Conservation (phyloP, 2,797 vertebrate genomes). For the Taenioides sp. region DNA sequence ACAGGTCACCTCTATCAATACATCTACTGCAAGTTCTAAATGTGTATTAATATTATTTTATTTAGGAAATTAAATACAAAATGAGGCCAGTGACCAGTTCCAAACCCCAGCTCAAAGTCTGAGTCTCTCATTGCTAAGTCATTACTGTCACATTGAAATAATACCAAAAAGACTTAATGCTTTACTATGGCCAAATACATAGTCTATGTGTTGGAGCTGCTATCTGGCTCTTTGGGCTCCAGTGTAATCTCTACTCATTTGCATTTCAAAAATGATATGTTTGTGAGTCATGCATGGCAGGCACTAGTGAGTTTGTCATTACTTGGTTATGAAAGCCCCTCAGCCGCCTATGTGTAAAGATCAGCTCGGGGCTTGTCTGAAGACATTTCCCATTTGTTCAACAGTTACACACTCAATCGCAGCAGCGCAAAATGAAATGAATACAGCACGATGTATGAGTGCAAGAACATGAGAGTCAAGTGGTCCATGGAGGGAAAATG, state of each 20-base stretch:
- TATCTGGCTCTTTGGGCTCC: conserved; percentile 47
- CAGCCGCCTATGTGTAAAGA: conserved; percentile 36
- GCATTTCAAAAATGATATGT: conserved; percentile 72
- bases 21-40: too few species aligned
- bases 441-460: conserved; percentile 25
- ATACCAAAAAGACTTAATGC: conserved; percentile 34
- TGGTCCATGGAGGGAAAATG: conserved; percentile 43
- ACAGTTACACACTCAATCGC: conserved; percentile 38
- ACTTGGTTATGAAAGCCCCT: conserved; percentile 60
- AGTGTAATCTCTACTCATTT: conserved; percentile 71
- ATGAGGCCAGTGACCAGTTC: background rate
- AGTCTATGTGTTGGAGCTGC: conserved; percentile 51
- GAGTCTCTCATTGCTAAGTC: conserved; percentile 47
- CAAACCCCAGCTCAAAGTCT: conserved; percentile 32
- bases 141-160: conserved; percentile 18
- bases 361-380: conserved; percentile 41
- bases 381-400: conserved; percentile 42
- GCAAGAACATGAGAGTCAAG: conserved; percentile 34
- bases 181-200: conserved; percentile 37
- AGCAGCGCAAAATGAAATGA: conserved; percentile 21
- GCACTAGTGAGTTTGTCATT: conserved; percentile 64
- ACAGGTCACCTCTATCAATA: too few species aligned
- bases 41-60: too few species aligned
- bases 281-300: conserved; percentile 69
- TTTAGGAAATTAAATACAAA: background rate